Conservation (phyloP, 2,888 invertebrate genomes). For the Oxyscelio sp. region DNA sequence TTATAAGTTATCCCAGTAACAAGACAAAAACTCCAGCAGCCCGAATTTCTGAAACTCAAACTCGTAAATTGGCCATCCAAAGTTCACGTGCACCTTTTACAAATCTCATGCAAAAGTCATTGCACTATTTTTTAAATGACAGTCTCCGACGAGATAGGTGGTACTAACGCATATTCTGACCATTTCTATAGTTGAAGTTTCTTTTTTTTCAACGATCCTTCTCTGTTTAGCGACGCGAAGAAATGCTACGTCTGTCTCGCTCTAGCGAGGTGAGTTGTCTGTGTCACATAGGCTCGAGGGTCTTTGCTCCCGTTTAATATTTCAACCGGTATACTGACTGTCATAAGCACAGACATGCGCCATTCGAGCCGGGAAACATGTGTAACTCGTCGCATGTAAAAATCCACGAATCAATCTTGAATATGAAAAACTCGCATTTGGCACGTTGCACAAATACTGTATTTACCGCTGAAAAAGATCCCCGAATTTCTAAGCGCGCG, state of each 20-base stretch:
- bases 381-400: constrained; percentile 66
- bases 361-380: constrained; percentile 50
- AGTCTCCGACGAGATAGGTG: too few species aligned
- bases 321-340: constrained; percentile 87
- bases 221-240: constrained; percentile 46
- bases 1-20: too few species aligned
- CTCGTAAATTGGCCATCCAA: too few species aligned
- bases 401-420: constrained; percentile 71
- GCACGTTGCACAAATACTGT: constrained; percentile 47
- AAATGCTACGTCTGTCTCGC: constrained; percentile 45
- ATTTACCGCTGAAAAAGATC: constrained; percentile 52
- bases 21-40: too few species aligned
- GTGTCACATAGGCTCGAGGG: constrained; percentile 83
- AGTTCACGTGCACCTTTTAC: too few species aligned
- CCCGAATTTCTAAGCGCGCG: constrained; percentile 37
- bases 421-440: constrained; percentile 62
- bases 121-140: too few species aligned
- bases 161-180: constrained; percentile 40
- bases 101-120: too few species aligned
- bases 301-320: constrained; percentile 88
- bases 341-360: constrained; percentile 86
- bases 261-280: constrained; percentile 65
- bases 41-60: too few species aligned
- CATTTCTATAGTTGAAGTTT: constrained; percentile 49
- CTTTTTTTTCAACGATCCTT: constrained; percentile 62